phyloP scores from a whole-genome alignment of 2,888 invertebrate species.

The Lithophane leautieri region DNA sequence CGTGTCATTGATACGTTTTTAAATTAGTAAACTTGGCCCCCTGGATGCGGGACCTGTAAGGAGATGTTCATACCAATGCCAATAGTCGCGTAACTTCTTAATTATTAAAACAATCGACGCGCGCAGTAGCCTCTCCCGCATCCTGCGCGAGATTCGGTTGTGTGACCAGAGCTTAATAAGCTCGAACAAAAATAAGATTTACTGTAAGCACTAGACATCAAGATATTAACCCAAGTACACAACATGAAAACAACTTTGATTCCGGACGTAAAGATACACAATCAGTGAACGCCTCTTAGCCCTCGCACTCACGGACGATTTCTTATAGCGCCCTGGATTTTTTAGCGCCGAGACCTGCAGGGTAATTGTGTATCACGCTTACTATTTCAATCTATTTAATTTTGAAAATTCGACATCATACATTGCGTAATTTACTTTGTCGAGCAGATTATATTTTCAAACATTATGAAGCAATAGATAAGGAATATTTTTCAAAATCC shows the following conservation, averaged over 20 bases:
- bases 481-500: too few relatives aligned
- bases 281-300: conserved; percentile 25
- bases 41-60: background rate
- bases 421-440: background rate
- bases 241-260: conserved; percentile 36
- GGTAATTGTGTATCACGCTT: background rate
- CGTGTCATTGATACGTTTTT: too few relatives aligned
- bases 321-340: background rate
- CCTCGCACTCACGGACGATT: background rate
- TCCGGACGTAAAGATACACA: conserved; percentile 24
- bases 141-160: background rate
- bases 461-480: background rate
- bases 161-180: background rate
- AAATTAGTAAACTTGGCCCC: too few relatives aligned
- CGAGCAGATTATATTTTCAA: background rate
- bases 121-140: background rate
- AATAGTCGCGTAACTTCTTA: background rate
- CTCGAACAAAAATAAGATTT: conserved; percentile 27
- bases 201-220: conserved; percentile 4
- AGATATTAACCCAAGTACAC: conserved; percentile 8
- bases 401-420: background rate
- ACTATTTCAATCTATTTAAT: background rate
- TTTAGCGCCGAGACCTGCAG: background rate
- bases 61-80: too few relatives aligned
- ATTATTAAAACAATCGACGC: background rate